A percentile compares a stretch with the other conserved stretches of the same genome.
phyloP scores from a whole-genome alignment of 2,888 invertebrate genomes.

The Sphinx pinastri region DNA sequence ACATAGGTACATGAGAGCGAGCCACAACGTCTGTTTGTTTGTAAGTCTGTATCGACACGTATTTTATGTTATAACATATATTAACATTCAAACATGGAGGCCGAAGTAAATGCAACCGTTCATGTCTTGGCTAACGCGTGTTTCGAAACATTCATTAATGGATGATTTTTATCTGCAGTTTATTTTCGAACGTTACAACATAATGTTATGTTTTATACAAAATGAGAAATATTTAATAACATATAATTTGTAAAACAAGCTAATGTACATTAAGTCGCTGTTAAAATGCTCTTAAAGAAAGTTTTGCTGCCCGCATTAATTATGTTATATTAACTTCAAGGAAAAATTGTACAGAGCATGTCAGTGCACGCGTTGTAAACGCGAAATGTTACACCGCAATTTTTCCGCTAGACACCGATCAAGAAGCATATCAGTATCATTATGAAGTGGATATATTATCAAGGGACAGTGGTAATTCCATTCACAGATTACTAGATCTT shows the following conservation, averaged over 20 bases:
- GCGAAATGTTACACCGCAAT: slow-evolving; percentile 46
- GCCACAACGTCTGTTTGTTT: background rate
- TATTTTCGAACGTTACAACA: slow-evolving; percentile 19
- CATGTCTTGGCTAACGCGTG: slow-evolving; percentile 13
- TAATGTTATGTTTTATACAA: slow-evolving; percentile 11
- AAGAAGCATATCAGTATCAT: slow-evolving; percentile 38
- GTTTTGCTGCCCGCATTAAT: background rate
- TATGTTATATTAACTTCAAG: too few species aligned
- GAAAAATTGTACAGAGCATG: background rate
- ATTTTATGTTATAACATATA: background rate
- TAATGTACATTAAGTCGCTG: background rate
- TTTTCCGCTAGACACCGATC: slow-evolving; percentile 51
- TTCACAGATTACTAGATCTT: slow-evolving; percentile 76
- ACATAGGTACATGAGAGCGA: background rate
- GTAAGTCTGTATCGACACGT: background rate
- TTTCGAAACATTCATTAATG: slow-evolving; percentile 20
- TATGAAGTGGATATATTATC: slow-evolving; percentile 40
- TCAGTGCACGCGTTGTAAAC: slow-evolving; percentile 36
- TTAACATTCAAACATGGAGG: background rate
- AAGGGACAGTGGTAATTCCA: slow-evolving; percentile 59
- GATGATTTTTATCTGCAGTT: slow-evolving; percentile 21
- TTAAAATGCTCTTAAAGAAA: slow-evolving; percentile 8
- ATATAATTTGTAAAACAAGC: slow-evolving; percentile 39
- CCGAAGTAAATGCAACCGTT: background rate
- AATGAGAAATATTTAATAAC: slow-evolving; percentile 16